Base-by-base conservation (phyloP, 2,888 invertebrate species). In the Trachelus iudaicus region DNA sequence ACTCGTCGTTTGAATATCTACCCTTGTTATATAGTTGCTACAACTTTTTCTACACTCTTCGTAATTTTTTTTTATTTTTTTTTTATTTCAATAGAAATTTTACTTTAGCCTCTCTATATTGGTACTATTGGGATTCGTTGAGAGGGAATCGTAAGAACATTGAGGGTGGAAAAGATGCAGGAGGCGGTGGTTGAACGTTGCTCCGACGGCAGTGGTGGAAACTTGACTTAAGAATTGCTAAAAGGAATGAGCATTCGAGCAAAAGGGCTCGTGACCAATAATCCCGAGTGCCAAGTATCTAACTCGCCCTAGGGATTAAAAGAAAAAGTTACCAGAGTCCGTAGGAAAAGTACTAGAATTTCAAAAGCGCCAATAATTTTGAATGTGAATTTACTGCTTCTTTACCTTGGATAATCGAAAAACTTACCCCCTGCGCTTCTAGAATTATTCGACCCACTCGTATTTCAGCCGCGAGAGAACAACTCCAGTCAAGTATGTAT, bases 231-330 rank as follows among this genome's bases (percentile, higher is more conserved):
- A 68, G 74, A 88, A 90, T 90, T 88, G 86, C 87, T 90, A 91
- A 91, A 90, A 90, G 90, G 87, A 91, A 90, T 90, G 88, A 87
- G 89, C 90, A 87, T 84, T 88, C 88, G 86, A 90, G 87, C 87
- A 88, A 88, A 86, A 89, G 85, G 86, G 85, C 82, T 84, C 82
- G 33, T 68, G 35, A 79, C 75, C 69, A 56, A 56, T 23, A 56
- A 56, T 23, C 56, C 56, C 23, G 56, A 56, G 56, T 56, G 56
- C 56, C 6, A 23, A 56, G 56, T 23, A 56, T 56, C 56, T 23
- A 2, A 23, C 23, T 23, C 56, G 3, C 9, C 6, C 23, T 56
- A 23, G 56, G 9, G 23, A 56, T 23, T 56, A 15, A 56, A 23
- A 23, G 9, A 40, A 56, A 56, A 56, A 23, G 9, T 56, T 23